Percentiles rank a stretch among this genome's conserved stretches.
Evolutionary conservation across 1,140 invertebrate species (phyloP).

Genomic region (Choristoneura fumiferana): DNA sequence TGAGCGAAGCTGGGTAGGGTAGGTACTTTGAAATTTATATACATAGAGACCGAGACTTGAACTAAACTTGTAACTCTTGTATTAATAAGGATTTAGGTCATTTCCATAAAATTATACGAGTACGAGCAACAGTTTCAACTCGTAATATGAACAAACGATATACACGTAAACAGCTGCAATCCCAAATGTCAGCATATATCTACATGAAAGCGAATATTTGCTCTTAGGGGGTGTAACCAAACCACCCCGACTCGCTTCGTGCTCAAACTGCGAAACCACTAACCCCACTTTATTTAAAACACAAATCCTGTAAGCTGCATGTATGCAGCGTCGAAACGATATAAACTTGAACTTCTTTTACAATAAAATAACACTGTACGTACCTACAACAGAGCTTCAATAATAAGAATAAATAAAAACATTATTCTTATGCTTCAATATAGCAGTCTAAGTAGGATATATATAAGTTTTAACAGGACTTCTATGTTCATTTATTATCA

Average conservation of each 20-base stretch:
- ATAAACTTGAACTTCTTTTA: too few species aligned
- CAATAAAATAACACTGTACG: too few species aligned
- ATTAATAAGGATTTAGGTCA: slow-evolving; percentile 5
- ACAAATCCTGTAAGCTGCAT: slow-evolving; percentile 10
- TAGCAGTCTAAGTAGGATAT: too few species aligned
- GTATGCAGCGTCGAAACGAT: slow-evolving; percentile 4
- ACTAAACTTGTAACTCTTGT: neutral
- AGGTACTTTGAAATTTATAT: slow-evolving; percentile 1
- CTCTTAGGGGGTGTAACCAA: slow-evolving; percentile 9
- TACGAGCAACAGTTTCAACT: too few species aligned
- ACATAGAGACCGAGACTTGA: neutral
- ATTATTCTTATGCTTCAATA: too few species aligned
- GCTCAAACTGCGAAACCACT: neutral
- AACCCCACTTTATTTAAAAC: neutral
- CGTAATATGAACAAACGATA: too few species aligned
- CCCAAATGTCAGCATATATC: too few species aligned
- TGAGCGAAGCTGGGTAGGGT: neutral
- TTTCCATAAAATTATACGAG: neutral
- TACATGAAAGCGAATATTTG: neutral
- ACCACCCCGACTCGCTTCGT: neutral
- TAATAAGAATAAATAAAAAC: too few species aligned
- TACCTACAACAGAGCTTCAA: too few species aligned
- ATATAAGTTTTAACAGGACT: too few species aligned
- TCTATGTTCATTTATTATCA: too few species aligned
- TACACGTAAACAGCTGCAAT: too few species aligned